Conservation (phyloP, 2,113 vertebrate genomes). For the Sisor rabdophorus region DNA sequence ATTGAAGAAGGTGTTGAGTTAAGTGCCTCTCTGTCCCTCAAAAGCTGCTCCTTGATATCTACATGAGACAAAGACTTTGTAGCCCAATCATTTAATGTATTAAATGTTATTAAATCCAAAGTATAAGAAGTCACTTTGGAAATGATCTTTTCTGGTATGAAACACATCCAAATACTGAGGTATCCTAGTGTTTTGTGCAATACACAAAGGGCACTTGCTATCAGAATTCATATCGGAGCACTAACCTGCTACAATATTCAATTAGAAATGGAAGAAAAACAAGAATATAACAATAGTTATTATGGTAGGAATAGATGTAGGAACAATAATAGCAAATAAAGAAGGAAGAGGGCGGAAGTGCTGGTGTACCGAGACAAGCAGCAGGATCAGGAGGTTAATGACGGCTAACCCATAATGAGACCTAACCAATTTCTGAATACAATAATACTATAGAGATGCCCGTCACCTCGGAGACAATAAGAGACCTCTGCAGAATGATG, state of each 20-base stretch:
- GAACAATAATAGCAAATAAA: neutral
- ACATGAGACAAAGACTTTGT: slow-evolving; percentile 34
- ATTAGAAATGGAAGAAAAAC: neutral
- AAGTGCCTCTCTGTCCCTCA: slow-evolving; percentile 20
- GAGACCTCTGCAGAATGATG: slow-evolving; percentile 48
- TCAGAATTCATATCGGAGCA: neutral
- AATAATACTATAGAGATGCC: slow-evolving; percentile 42
- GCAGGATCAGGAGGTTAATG: slow-evolving; percentile 32
- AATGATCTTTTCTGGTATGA: neutral
- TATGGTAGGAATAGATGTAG: neutral
- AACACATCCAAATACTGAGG: neutral
- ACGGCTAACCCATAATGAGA: slow-evolving; percentile 35
- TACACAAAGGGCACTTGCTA: neutral
- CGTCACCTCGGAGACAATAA: slow-evolving; percentile 42
- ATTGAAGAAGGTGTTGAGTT: slow-evolving; percentile 2
- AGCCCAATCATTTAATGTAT: slow-evolving; percentile 25
- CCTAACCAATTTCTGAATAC: slow-evolving; percentile 44
- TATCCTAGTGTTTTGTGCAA: neutral
- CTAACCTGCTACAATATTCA: neutral
- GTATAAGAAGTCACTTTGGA: neutral
- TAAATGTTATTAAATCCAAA: slow-evolving; percentile 11
- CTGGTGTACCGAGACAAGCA: slow-evolving; percentile 3
- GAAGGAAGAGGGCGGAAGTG: neutral
- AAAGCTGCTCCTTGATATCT: slow-evolving; percentile 39
- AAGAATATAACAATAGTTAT: neutral